Evolutionary conservation across 1,140 invertebrate species (phyloP), one percentile per base, ranked within the genome.

Genomic region (Berghia stephanieae): DNA sequence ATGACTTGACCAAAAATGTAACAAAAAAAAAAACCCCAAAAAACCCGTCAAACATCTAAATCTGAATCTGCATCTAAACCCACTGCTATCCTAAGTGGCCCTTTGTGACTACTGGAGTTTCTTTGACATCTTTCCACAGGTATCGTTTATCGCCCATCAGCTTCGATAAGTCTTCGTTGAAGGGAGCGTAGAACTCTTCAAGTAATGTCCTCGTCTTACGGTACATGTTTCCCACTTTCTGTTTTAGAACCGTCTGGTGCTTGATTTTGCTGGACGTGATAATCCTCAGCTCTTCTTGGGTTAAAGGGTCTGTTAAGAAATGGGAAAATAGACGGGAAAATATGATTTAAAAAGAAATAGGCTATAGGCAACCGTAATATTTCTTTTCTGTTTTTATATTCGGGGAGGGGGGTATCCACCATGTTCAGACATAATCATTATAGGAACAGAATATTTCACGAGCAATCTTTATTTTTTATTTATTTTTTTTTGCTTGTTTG

Each of bases 51-150:
- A n/a, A n/a, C n/a, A n/a, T n/a, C n/a, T n/a, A n/a, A n/a, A n/a
- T n/a, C n/a, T n/a, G n/a, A n/a, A n/a, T n/a, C n/a, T n/a, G n/a
- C n/a, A n/a, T n/a, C n/a, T n/a, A n/a, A n/a, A n/a, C n/a, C n/a
- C n/a, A n/a, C n/a, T n/a, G n/a, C n/a, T n/a, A n/a, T n/a, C n/a
- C n/a, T n/a, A n/a, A n/a, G n/a, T n/a, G n/a, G n/a, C n/a, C n/a
- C n/a, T n/a, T n/a, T n/a, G n/a, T n/a, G n/a, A n/a, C n/a, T n/a
- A n/a, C n/a, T n/a, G n/a, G n/a, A n/a, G n/a, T n/a, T n/a, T n/a
- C n/a, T n/a, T n/a, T n/a, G n/a, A n/a, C n/a, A n/a, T 63, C 66
- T 42, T n/a, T 13, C 76, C 76, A 80, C 27, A 78, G 38, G 60
- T 52, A 80, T 27, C 57, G 24, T 16, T 38, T 24, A 34, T 75